A percentile compares a stretch with the other conserved stretches of the same genome.
Evolutionary conservation across 2,888 invertebrate species (phyloP).

Genomic region (Drosophila incognita): DNA sequence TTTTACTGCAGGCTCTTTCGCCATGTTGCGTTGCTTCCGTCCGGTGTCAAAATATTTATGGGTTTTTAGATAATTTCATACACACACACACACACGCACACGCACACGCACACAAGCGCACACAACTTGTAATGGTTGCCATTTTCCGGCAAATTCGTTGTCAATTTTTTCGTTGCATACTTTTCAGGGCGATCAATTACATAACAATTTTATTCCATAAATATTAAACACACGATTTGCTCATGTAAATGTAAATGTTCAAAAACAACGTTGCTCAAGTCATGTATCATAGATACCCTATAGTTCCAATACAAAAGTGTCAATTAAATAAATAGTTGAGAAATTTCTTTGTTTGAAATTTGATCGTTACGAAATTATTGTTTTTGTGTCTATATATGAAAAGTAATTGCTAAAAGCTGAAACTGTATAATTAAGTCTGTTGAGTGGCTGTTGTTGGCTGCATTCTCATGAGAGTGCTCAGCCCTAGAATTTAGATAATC

Average conservation of each 20-base stretch:
- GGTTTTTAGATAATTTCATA: constrained; percentile 33
- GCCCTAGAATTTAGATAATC: too few species aligned
- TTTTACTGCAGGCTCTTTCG: background rate
- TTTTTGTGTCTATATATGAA: background rate
- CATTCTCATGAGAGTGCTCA: too few species aligned
- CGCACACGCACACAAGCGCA: background rate
- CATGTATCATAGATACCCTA: background rate
- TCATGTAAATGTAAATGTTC: too few species aligned
- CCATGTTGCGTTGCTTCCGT: constrained; percentile 7
- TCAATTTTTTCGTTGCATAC: constrained; percentile 33
- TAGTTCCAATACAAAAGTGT: background rate
- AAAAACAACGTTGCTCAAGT: background rate
- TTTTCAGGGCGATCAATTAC: constrained; percentile 59
- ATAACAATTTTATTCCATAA: constrained; percentile 70
- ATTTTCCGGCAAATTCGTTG: constrained; percentile 56
- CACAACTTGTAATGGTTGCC: constrained; percentile 20
- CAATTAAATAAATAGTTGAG: background rate
- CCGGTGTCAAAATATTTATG: constrained; percentile 70
- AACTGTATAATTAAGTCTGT: background rate
- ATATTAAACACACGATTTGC: constrained; percentile 54
- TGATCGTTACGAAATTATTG: too few species aligned
- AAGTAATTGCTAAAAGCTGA: background rate
- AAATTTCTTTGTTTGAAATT: background rate
- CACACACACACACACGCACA: constrained; percentile 5
- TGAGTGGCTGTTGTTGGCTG: background rate